Conservation (phyloP, 2,113 vertebrate genomes). For the Neogobius melanostomus region DNA sequence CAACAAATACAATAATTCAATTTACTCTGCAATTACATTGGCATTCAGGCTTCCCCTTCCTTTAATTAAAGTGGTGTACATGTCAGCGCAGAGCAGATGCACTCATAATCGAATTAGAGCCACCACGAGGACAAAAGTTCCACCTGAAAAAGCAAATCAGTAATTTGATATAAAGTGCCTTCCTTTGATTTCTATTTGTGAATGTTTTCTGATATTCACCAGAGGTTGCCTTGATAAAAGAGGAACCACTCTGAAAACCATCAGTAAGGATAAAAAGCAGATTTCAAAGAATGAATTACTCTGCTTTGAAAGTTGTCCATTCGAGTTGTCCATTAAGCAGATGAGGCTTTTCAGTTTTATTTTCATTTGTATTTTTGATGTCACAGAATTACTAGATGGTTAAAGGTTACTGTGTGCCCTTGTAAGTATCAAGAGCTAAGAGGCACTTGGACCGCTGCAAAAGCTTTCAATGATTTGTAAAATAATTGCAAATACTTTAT, state of each 20-base stretch:
- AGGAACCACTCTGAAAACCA: not conserved
- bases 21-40: constrained; percentile 71
- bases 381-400: too few species aligned
- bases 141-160: constrained; percentile 56
- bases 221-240: too few species aligned
- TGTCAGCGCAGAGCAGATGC: constrained; percentile 36
- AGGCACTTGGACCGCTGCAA: too few species aligned
- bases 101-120: constrained; percentile 69
- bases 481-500: too few species aligned
- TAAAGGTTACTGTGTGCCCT: too few species aligned
- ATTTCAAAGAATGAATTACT: not conserved
- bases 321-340: too few species aligned
- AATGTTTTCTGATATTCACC: not conserved
- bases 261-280: not conserved
- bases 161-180: constrained; percentile 36
- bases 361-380: too few species aligned
- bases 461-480: too few species aligned
- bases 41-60: constrained; percentile 54
- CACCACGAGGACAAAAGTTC: constrained; percentile 60
- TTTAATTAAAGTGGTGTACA: constrained; percentile 73
- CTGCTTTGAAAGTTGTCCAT: too few species aligned
- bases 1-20: constrained; percentile 73
- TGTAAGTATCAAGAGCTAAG: too few species aligned
- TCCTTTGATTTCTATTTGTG: not conserved
- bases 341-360: too few species aligned